phyloP scores from a whole-genome alignment of 2,888 invertebrate species.

The Parnassius mnemosyne region DNA sequence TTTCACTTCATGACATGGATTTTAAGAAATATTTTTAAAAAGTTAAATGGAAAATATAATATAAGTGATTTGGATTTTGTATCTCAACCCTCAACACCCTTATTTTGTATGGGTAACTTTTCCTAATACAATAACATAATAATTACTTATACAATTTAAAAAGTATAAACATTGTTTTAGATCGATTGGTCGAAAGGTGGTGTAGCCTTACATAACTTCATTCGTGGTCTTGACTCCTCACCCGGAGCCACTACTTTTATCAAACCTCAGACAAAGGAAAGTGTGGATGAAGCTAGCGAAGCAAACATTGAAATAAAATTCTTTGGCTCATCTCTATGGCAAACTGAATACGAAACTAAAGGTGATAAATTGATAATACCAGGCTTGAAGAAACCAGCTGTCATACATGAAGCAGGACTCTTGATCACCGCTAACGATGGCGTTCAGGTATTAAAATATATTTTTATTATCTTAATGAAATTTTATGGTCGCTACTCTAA shows the following conservation, averaged over 20 bases:
- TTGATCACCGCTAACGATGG: slow-evolving; percentile 91
- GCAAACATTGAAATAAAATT: slow-evolving; percentile 73
- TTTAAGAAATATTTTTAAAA: no score
- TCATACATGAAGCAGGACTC: slow-evolving; percentile 90
- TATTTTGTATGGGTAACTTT: no score
- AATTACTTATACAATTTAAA: no score
- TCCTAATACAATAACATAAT: no score
- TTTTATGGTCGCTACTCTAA: no score
- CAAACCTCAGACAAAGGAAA: slow-evolving; percentile 60
- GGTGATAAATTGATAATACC: slow-evolving; percentile 82
- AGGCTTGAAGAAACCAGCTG: slow-evolving; percentile 81
- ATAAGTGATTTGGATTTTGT: no score
- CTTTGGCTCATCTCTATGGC: slow-evolving; percentile 90
- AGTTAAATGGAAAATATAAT: no score
- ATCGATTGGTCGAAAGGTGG: slow-evolving; percentile 87
- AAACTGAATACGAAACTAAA: slow-evolving; percentile 67
- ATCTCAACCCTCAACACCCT: no score
- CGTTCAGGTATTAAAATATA: slow-evolving; percentile 75
- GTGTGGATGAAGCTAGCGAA: slow-evolving; percentile 53
- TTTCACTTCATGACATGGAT: no score
- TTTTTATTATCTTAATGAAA: no score
- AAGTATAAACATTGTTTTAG: slow-evolving; percentile 46
- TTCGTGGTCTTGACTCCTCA: slow-evolving; percentile 95
- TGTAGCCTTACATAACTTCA: slow-evolving; percentile 92
- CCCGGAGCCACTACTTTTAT: slow-evolving; percentile 91